These are phyloP conservation scores for Lagenorhynchus albirostris DNA, from an alignment of 2,113 vertebrate genomes.

Conservation along the genomic window DNA sequence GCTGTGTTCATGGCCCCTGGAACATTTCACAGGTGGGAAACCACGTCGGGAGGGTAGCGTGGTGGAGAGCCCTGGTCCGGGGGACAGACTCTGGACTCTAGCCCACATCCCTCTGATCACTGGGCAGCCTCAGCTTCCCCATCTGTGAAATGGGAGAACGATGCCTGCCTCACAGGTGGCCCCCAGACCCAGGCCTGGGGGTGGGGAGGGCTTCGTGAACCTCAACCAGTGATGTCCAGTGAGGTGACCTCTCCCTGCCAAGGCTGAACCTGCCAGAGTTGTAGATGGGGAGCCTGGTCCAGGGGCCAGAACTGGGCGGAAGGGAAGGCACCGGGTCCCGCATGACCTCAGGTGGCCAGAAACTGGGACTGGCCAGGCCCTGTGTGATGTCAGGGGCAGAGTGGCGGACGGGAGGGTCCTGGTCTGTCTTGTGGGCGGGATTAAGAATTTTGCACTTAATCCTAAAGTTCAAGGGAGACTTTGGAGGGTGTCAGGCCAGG, in stretches of 20 bases:
- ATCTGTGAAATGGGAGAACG: not conserved
- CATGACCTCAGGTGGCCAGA: not conserved
- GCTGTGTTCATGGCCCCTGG: not conserved
- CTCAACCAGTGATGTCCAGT: not conserved
- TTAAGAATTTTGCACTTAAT: not conserved
- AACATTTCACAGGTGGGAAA: not conserved
- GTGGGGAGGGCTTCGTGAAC: no score
- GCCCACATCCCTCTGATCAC: not conserved
- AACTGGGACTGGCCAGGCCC: not conserved
- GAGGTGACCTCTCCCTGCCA: not conserved
- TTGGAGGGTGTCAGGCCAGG: not conserved
- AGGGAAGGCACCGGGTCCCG: accelerated
- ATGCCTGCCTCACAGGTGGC: not conserved
- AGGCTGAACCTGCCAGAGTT: no score
- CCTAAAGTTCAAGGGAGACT: not conserved
- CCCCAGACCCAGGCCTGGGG: not conserved
- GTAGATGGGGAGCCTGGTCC: not conserved
- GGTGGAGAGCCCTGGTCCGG: no score
- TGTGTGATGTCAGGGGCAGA: not conserved
- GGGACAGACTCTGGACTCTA: not conserved
- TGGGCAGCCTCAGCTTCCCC: not conserved
- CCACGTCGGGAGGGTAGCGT: no score
- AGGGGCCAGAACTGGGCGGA: not conserved
- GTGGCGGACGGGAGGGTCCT: accelerated
- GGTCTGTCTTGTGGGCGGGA: not conserved